phyloP scores from a whole-genome alignment of 53 echinoderm and acorn worm genomes.

The Patiria pectinifera region DNA sequence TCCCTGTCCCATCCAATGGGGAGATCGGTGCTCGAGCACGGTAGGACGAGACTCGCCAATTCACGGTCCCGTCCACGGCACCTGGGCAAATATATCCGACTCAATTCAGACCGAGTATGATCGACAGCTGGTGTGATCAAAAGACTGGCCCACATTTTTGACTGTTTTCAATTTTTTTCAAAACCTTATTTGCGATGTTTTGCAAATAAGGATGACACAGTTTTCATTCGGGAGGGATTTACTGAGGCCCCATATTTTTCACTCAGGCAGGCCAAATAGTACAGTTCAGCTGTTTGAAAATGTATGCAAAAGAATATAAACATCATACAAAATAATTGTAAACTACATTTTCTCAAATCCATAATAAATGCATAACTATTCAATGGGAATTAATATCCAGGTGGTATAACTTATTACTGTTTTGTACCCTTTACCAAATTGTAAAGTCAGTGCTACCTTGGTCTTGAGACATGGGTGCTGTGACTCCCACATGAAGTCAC shows the following conservation, averaged over 20 bases:
- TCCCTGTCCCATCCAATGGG: background rate
- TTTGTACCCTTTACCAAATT: too few species aligned
- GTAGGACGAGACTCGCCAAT: constrained; percentile 26
- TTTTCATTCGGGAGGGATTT: constrained; percentile 11
- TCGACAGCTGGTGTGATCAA: constrained; percentile 28
- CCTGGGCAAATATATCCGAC: constrained; percentile 41
- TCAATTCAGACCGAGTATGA: constrained; percentile 26
- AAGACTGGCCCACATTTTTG: constrained; percentile 41
- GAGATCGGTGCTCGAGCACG: constrained; percentile 26
- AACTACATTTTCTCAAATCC: too few species aligned
- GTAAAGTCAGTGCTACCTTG: too few species aligned
- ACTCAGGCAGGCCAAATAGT: background rate
- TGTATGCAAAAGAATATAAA: background rate
- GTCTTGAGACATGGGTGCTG: too few species aligned
- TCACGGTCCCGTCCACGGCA: constrained; percentile 9
- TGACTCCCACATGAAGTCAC: too few species aligned
- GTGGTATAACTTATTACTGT: too few species aligned
- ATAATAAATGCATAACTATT: too few species aligned
- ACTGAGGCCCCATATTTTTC: background rate
- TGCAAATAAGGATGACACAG: constrained; percentile 54
- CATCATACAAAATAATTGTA: too few species aligned
- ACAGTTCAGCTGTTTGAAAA: background rate
- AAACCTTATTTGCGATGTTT: background rate
- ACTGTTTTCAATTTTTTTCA: constrained; percentile 14
- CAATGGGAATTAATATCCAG: too few species aligned